phyloP scores from a whole-genome alignment of 2,113 vertebrate genomes.

The Rhabdomys dilectus region DNA sequence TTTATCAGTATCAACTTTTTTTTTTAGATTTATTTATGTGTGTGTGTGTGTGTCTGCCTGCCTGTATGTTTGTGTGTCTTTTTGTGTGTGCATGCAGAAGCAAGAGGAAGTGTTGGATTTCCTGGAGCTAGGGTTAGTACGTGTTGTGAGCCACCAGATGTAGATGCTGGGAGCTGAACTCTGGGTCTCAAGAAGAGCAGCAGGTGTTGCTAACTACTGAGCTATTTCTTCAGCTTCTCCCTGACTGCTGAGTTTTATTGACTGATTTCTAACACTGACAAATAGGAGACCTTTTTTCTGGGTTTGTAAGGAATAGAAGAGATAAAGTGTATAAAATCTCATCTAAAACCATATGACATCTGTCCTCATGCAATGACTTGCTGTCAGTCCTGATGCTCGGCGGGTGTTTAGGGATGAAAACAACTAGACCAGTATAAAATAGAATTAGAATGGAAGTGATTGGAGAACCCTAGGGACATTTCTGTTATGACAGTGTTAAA shows the following conservation, averaged over 20 bases:
- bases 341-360: not conserved
- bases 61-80: not conserved
- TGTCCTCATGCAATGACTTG: not conserved
- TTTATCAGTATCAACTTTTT: not conserved
- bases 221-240: not conserved
- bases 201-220: not conserved
- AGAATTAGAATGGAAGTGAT: constrained; percentile 14
- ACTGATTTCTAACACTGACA: not conserved
- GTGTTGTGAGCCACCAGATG: not conserved
- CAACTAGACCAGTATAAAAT: not conserved
- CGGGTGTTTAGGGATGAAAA: constrained; percentile 16
- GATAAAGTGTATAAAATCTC: not conserved
- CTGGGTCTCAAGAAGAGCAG: not conserved
- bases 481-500: constrained; percentile 28
- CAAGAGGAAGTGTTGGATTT: not conserved
- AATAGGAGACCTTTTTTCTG: constrained; percentile 1
- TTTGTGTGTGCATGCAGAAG: not conserved
- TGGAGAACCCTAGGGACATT: constrained; percentile 23
- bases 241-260: not conserved
- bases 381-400: not conserved
- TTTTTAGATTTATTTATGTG: too few species aligned
- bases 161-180: not conserved
- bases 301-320: constrained; percentile 11
- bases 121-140: not conserved
- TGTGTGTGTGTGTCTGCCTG: not conserved